Evolutionary conservation across 2,888 invertebrate genomes (phyloP).

Genomic region (Drosophila falleni): DNA sequence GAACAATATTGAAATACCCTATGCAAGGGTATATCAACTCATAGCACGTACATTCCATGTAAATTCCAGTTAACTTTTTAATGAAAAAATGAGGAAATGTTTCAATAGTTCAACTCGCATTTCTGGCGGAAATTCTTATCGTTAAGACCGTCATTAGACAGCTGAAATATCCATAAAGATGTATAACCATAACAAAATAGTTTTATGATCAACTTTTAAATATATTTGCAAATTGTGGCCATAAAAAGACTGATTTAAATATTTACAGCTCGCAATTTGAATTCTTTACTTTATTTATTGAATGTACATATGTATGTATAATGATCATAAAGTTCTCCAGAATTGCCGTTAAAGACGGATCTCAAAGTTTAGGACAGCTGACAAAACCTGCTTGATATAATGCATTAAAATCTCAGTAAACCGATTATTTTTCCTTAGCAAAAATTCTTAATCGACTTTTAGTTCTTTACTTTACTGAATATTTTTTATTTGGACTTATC

Average conservation of each 20-base stretch:
- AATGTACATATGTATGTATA: background rate
- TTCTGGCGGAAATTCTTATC: constrained; percentile 6
- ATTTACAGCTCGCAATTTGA: constrained; percentile 13
- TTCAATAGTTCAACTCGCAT: background rate
- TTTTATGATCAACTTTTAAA: background rate
- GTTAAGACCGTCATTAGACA: background rate
- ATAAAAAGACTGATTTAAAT: background rate
- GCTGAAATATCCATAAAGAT: constrained; percentile 7
- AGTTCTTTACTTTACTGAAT: background rate
- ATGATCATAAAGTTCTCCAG: constrained; percentile 1
- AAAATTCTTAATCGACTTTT: background rate
- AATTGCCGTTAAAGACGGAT: background rate
- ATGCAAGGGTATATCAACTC: background rate
- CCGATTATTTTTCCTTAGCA: background rate
- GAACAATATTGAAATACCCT: background rate
- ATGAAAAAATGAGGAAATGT: background rate
- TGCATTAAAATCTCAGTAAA: too few species aligned
- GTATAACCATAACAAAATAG: constrained; percentile 10
- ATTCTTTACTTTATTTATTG: background rate
- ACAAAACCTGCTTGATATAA: background rate
- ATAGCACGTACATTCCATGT: background rate
- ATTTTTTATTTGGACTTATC: constrained; percentile 1
- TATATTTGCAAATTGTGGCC: constrained; percentile 7
- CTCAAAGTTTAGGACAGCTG: too few species aligned
- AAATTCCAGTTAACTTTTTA: background rate